These are phyloP conservation scores for Heliconius erato DNA, from an alignment of 2,888 invertebrate species.

Conservation along the genomic window DNA sequence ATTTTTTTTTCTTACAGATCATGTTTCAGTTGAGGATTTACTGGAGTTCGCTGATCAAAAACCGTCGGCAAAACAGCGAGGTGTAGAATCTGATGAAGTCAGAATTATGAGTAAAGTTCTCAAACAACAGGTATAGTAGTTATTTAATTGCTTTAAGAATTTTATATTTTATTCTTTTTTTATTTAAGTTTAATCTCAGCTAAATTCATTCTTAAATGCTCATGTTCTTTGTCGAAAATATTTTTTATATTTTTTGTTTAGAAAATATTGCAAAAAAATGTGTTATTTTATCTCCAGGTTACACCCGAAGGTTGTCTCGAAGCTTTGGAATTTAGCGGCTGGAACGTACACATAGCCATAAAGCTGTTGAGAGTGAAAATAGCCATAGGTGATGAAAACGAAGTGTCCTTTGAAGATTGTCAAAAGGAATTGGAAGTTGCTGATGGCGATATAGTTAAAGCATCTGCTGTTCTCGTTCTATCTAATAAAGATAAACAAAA, in stretches of 20 bases:
- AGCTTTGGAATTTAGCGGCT: constrained; percentile 92
- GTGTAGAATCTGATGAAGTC: constrained; percentile 96
- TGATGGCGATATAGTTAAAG: constrained; percentile 89
- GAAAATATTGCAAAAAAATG: too few species aligned
- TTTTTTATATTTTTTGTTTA: background rate
- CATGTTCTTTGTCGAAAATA: too few species aligned
- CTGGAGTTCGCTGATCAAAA: constrained; percentile 94
- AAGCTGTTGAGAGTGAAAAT: constrained; percentile 89
- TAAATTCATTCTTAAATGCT: too few species aligned
- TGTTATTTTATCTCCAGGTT: constrained; percentile 74
- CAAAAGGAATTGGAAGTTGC: constrained; percentile 85
- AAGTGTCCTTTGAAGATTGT: constrained; percentile 69
- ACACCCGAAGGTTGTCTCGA: constrained; percentile 91
- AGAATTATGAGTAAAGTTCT: constrained; percentile 96
- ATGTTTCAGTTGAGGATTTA: constrained; percentile 96
- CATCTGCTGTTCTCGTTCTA: constrained; percentile 85
- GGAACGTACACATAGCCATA: constrained; percentile 96
- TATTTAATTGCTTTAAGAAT: constrained; percentile 20
- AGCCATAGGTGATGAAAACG: constrained; percentile 55
- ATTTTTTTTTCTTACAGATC: constrained; percentile 79
- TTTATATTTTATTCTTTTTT: background rate
- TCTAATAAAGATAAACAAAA: constrained; percentile 50
- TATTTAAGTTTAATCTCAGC: background rate
- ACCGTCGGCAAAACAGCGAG: constrained; percentile 92
- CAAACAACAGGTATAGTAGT: constrained; percentile 86